Evolutionary conservation across 2,888 invertebrate genomes (phyloP).

Genomic region (Lucinisca nassula): DNA sequence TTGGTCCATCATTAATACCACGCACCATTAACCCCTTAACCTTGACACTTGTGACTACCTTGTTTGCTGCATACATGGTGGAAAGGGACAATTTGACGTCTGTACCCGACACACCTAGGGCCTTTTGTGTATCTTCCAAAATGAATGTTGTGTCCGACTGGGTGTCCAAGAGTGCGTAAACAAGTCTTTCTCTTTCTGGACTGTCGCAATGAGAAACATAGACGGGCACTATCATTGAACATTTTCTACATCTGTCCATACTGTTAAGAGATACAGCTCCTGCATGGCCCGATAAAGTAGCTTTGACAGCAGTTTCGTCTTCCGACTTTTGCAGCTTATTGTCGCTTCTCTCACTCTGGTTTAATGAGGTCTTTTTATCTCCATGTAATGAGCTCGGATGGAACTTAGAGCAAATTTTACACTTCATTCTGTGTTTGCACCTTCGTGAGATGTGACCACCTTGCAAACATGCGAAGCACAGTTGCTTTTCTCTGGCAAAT

Average conservation of each 20-base stretch:
- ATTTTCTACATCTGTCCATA: not conserved
- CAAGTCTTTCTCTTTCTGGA: constrained; percentile 62
- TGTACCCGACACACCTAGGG: constrained; percentile 41
- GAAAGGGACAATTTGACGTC: constrained; percentile 47
- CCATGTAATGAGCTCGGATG: constrained; percentile 61
- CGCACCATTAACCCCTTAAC: constrained; percentile 48
- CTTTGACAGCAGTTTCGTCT: not conserved
- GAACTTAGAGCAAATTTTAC: constrained; percentile 36
- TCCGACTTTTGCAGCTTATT: not conserved
- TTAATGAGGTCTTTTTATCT: not conserved
- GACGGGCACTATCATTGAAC: constrained; percentile 56
- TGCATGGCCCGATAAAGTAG: not conserved
- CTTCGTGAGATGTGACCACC: constrained; percentile 43
- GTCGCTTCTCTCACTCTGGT: not conserved
- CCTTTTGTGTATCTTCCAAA: constrained; percentile 37
- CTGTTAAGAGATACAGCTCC: not conserved
- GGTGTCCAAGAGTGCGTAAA: constrained; percentile 72
- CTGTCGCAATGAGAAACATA: constrained; percentile 55
- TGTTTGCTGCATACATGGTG: constrained; percentile 53
- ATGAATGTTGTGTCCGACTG: constrained; percentile 70
- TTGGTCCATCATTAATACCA: constrained; percentile 50
- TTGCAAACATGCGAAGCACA: constrained; percentile 52
- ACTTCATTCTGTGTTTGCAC: constrained; percentile 39
- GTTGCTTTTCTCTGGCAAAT: constrained; percentile 33
- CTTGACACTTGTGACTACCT: constrained; percentile 20